Evolutionary conservation across 1,140 invertebrate species (phyloP), one percentile per base, ranked within the genome.

Genomic region (Drosophila baimaii): DNA sequence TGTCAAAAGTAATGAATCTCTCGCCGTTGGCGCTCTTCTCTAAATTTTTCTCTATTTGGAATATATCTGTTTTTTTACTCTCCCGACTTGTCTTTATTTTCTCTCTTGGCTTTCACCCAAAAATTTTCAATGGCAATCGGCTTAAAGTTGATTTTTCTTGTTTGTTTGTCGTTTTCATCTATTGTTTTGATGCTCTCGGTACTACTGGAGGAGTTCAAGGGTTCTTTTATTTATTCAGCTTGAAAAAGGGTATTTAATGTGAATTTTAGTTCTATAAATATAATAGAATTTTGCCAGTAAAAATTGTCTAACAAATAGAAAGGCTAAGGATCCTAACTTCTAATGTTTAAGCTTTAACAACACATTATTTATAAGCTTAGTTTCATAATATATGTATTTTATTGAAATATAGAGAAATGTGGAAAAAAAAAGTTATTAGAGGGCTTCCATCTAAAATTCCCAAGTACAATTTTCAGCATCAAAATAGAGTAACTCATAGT

Each of bases 71-170:
- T 33, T 10, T 15, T 15, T 47, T 13, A 6, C 17, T 41, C 54
- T 21, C 54, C 23, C 15, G 1, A 19, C 17, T 51, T 71, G 21
- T 33, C 13, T 39, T 33, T 15, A 27, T 41, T 25, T 12, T 17
- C 46, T 49, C 46, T 29, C 46, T 49, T 44, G 31, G 35, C 56
- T 74, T 52, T 73, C 57, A 72, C 68, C 70, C 29, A 57, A 52
- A 59, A 54, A 65, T 41, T 33, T 33, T 68, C 35, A 71, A 61
- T 61, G 31, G 29, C 56, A 72, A 54, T 35, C 56, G 37, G n/a
- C 47, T 65, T 63, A 19, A 47, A 63, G 31, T 39, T 29, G n/a
- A 12, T 23, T 62, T 37, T 43, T 19, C 44, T 46, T 39, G 7
- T 44, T 61, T 61, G 23, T 66, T 47, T 47, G 25, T 25, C 56